A percentile compares a stretch with the other conserved stretches of the same genome.
Evolutionary conservation across 2,888 invertebrate genomes (phyloP).

Genomic region (Parapristionchus giblindavisi): DNA sequence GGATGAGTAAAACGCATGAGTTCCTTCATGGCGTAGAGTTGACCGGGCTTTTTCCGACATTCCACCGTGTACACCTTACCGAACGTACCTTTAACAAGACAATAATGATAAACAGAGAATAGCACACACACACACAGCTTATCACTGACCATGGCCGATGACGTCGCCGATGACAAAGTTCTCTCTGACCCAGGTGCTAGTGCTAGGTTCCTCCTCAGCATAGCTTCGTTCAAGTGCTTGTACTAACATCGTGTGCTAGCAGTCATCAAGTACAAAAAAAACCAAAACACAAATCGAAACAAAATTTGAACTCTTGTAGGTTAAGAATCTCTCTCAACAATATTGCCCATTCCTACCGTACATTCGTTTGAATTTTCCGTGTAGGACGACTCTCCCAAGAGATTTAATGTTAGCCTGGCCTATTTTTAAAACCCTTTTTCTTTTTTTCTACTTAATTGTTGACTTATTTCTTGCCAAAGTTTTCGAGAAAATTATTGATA

Average conservation of each 20-base stretch:
- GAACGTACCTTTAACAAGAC: conserved; percentile 45
- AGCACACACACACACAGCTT: background rate
- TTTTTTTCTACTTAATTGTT: conserved; percentile 6
- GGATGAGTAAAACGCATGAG: conserved; percentile 44
- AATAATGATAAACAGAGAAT: background rate
- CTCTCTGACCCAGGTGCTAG: conserved; percentile 47
- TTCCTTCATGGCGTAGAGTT: conserved; percentile 49
- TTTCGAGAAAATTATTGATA: no score
- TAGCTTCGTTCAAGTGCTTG: conserved; percentile 17
- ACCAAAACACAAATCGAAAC: no score
- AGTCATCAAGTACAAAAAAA: no score
- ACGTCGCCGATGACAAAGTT: conserved; percentile 50
- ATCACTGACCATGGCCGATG: conserved; percentile 44
- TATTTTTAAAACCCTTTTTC: conserved; percentile 14
- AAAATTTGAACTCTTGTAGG: no score
- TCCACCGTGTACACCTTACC: conserved; percentile 51
- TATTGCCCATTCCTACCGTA: background rate
- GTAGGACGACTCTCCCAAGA: background rate
- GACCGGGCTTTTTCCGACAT: conserved; percentile 38
- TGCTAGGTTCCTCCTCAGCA: conserved; percentile 39
- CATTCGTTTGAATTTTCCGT: background rate
- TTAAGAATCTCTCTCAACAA: background rate
- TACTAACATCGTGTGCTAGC: conserved; percentile 22
- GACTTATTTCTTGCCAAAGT: no score
- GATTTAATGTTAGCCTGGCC: background rate